phyloP scores from a whole-genome alignment of 2,888 invertebrate species.

The Neria commutata region DNA sequence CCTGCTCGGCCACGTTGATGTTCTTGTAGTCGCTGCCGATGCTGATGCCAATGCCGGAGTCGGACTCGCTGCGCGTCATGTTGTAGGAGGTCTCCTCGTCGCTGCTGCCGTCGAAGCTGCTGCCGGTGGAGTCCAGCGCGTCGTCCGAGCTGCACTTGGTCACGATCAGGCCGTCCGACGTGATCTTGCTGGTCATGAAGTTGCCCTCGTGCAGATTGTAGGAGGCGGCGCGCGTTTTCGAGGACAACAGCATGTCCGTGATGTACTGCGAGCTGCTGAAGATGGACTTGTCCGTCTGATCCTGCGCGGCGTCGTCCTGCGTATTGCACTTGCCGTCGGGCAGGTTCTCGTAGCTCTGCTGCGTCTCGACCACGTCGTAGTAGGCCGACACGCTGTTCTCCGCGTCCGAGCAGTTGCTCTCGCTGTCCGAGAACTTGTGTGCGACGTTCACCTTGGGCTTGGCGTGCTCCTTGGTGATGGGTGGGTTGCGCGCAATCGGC shows the following conservation, averaged over 20 bases:
- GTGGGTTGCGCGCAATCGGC: conserved; percentile 67
- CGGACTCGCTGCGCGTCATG: conserved; percentile 62
- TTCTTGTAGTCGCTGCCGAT: conserved; percentile 57
- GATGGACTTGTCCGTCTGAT: conserved; percentile 32
- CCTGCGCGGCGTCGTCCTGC: conserved; percentile 29
- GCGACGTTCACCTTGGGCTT: conserved; percentile 71
- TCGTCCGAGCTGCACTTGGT: conserved; percentile 62
- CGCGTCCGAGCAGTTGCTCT: conserved; percentile 68
- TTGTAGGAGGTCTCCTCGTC: conserved; percentile 62
- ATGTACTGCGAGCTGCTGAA: conserved; percentile 60
- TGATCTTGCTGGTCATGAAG: conserved; percentile 62
- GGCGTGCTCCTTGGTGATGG: conserved; percentile 71
- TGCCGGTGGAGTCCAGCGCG: conserved; percentile 60
- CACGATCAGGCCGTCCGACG: conserved; percentile 60
- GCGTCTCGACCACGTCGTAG: conserved; percentile 61
- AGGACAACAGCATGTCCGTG: conserved; percentile 60
- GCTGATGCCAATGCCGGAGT: conserved; percentile 62
- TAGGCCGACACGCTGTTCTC: conserved; percentile 63
- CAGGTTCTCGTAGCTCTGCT: conserved; percentile 58
- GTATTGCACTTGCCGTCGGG: conserved; percentile 56
- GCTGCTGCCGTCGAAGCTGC: conserved; percentile 61
- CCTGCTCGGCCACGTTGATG: conserved; percentile 36
- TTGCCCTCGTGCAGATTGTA: conserved; percentile 61
- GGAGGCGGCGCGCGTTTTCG: conserved; percentile 59
- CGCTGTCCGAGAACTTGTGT: conserved; percentile 67